Evolutionary conservation across 2,113 vertebrate genomes (phyloP), one percentile per base, ranked within the genome.

Genomic region (Neolamprologus tretocephalus): DNA sequence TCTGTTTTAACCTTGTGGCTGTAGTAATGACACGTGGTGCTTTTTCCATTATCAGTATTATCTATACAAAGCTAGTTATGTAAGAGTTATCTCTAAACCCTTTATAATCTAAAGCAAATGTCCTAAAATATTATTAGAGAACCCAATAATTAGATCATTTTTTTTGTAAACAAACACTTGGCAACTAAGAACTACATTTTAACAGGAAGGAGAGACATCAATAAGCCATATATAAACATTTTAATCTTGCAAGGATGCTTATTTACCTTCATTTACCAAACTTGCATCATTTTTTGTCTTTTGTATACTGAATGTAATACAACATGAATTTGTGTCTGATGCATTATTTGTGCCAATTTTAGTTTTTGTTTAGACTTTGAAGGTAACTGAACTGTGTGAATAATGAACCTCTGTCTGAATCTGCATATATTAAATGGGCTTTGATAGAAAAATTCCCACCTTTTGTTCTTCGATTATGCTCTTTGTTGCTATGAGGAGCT

Each of bases 61-160:
- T 66, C 7, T 66, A 37, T 66, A 66, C 33, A 66, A 66, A 37
- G 10, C 17, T 40, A 3, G 1, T 71, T 42, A 71, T 40, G 5
- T 6, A 42, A 71, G n/a, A 42, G 35, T 40, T 40, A 40, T 23
- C 23, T 23, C 23, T 23, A 73, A 45, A 45, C 0, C 40, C 3
- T 17, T 47, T 11, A 45, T 47, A 47, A 26, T 73, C 21, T 26
- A 45, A 73, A 23, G 8, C 37, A 45, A 26, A 73, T 3, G 37
- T 14, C 21, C 66, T 42, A 26, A 17, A 73, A 45, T 73, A 9
- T 23, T 71, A 61, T 26, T 6, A 45, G 37, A 71, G 66, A 45
- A 26, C 63, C 1, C 37, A 40, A 42, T 71, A 0, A 42, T 71
- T 42, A 42, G 0, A 23, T 23, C 2, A 0, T 40, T 71, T 68